Base-by-base conservation (phyloP, 2,888 invertebrate genomes). In the Rhimphoctona megacephalus region DNA sequence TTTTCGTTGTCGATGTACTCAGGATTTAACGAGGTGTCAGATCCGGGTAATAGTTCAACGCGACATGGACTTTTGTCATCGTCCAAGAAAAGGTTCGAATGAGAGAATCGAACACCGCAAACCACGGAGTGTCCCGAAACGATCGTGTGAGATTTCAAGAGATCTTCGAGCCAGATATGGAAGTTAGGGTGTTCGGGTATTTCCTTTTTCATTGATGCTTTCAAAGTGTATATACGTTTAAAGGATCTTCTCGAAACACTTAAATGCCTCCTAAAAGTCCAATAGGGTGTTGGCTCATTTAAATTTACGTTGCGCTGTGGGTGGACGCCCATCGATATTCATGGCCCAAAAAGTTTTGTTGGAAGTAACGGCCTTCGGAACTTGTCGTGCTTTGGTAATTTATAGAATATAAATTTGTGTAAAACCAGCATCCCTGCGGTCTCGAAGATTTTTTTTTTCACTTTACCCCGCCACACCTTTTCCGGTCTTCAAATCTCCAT, bases 231-330 rank as follows among this genome's bases (percentile, higher is more conserved):
- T 85, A 74, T 83, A 80, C 25, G 85, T 61, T 36, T 70, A 73
- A 78, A 73, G 64, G 73, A 82, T 49, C 88, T 88, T 89, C 82
- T 74, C 88, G 85, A 89, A 90, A 90, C 88, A 89, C 88, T 89
- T 86, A 85, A 84, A 86, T 85, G 84, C 87, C 80, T 83, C 83
- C 83, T 80, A 88, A 90, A 89, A 88, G 87, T 88, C 88, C 61
- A 78, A 80, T 83, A 85, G 86, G 88, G 89, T 80, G 85, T 83
- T 81, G 84, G 82, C 82, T 88, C 88, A 88, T 89, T 88, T 83
- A 85, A 87, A 89, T 89, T 87, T 87, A 88, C 87, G 74, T 30
- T 74, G 54, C 78, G n/a, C 86, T 72, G 72, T 83, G 86, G 86
- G 73, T 81, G 81, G 81, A 78, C 85, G 77, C 39, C 46, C 77